Conservation (phyloP, 2,113 vertebrate species). For the Arothron firmamentum region DNA sequence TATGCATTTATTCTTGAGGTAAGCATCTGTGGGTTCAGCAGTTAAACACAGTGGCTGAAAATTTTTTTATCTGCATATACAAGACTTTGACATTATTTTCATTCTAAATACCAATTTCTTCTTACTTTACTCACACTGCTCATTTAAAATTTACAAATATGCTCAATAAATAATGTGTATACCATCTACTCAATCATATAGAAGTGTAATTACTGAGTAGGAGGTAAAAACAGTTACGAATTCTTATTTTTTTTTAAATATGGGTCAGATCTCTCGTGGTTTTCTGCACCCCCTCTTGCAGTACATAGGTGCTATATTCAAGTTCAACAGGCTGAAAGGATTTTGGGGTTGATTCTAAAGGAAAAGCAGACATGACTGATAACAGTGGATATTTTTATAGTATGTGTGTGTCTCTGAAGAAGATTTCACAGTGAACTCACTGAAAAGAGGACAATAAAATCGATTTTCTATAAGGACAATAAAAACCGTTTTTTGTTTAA, state of each 20-base stretch:
- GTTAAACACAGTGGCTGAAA: background rate
- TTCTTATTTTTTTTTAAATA: too few species aligned
- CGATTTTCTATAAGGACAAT: slow-evolving; percentile 81
- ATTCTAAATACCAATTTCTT: too few species aligned
- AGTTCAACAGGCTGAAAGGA: slow-evolving; percentile 77
- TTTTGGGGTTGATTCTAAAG: slow-evolving; percentile 66
- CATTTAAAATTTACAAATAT: too few species aligned
- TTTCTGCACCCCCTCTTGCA: slow-evolving; percentile 16
- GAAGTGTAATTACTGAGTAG: background rate
- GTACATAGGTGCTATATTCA: slow-evolving; percentile 67
- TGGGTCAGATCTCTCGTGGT: too few species aligned
- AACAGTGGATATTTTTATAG: slow-evolving; percentile 49
- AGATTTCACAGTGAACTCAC: slow-evolving; percentile 64
- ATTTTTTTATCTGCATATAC: too few species aligned
- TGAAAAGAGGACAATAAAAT: slow-evolving; percentile 52
- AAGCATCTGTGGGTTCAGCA: background rate
- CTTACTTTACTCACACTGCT: too few species aligned
- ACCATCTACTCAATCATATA: too few species aligned
- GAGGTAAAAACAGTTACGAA: background rate
- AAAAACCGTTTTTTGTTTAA: slow-evolving; percentile 66
- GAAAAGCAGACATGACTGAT: slow-evolving; percentile 32
- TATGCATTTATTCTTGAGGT: too few species aligned
- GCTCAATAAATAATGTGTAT: too few species aligned
- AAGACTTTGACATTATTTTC: too few species aligned
- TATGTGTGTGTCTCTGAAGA: slow-evolving; percentile 59